phyloP scores from a whole-genome alignment of 1,140 invertebrate species.

The Chelonus insularis region DNA sequence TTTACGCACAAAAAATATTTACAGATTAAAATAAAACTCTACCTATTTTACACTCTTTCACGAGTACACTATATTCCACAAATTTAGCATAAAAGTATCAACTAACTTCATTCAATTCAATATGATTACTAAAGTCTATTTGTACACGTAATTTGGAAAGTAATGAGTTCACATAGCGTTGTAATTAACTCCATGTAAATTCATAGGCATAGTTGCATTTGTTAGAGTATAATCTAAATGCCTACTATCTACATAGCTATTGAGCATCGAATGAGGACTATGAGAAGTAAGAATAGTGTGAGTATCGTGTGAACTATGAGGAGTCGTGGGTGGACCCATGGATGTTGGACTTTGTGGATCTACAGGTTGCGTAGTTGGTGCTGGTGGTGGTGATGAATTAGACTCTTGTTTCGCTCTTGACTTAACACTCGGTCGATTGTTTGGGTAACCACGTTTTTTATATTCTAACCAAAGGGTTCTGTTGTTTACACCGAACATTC shows the following conservation, averaged over 20 bases:
- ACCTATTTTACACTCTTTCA: no score
- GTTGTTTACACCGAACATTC: constrained; percentile 81
- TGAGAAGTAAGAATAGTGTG: constrained; percentile 55
- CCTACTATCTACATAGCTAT: constrained; percentile 48
- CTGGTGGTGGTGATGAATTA: constrained; percentile 43
- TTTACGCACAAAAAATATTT: no score
- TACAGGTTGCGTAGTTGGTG: constrained; percentile 46
- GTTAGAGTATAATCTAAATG: constrained; percentile 52
- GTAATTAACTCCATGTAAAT: constrained; percentile 73
- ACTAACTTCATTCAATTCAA: no score
- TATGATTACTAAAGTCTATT: constrained; percentile 20
- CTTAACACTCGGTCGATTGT: constrained; percentile 73
- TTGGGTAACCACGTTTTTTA: constrained; percentile 78
- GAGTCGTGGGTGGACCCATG: constrained; percentile 60
- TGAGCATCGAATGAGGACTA: constrained; percentile 49
- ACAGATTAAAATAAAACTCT: no score
- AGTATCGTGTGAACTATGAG: constrained; percentile 54
- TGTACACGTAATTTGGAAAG: constrained; percentile 23
- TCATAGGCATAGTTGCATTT: constrained; percentile 64
- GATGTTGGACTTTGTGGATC: constrained; percentile 59
- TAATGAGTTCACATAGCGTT: constrained; percentile 67
- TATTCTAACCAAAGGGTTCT: constrained; percentile 82
- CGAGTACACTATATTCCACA: no score
- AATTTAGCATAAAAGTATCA: no score
- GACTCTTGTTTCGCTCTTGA: constrained; percentile 68